Percentiles rank a stretch among this genome's conserved stretches.
These are phyloP conservation scores for Tympanoctomys barrerae DNA, from an alignment of 2,797 vertebrate genomes.

Conservation along the genomic window DNA sequence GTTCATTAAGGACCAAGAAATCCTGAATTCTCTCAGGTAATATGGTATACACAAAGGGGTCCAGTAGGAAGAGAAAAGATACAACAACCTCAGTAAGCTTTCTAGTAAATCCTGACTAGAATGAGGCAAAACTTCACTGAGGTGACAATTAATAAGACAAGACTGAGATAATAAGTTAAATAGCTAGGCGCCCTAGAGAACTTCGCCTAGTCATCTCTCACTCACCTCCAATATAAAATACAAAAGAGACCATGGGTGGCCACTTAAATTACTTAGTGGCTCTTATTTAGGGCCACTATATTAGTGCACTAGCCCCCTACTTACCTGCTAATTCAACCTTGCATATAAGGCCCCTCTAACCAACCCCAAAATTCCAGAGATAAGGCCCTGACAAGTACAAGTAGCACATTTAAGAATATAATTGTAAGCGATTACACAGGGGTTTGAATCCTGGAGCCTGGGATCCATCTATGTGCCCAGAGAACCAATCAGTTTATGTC, in stretches of 20 bases:
- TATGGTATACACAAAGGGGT: background rate
- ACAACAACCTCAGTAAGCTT: background rate
- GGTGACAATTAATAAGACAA: background rate
- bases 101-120: background rate
- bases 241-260: background rate
- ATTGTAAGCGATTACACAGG: background rate
- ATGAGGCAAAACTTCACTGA: background rate
- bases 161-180: background rate
- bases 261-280: background rate
- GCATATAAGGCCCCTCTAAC: background rate
- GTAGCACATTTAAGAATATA: background rate
- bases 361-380: background rate
- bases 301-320: background rate
- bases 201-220: background rate
- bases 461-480: background rate
- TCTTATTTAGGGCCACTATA: background rate
- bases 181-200: background rate
- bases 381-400: background rate
- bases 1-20: background rate
- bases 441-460: background rate
- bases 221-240: background rate
- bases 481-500: background rate
- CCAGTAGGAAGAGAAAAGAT: background rate
- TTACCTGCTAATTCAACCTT: background rate
- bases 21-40: background rate